Conservation (phyloP, 2,113 vertebrate genomes). For the Ceyx margarethae region DNA sequence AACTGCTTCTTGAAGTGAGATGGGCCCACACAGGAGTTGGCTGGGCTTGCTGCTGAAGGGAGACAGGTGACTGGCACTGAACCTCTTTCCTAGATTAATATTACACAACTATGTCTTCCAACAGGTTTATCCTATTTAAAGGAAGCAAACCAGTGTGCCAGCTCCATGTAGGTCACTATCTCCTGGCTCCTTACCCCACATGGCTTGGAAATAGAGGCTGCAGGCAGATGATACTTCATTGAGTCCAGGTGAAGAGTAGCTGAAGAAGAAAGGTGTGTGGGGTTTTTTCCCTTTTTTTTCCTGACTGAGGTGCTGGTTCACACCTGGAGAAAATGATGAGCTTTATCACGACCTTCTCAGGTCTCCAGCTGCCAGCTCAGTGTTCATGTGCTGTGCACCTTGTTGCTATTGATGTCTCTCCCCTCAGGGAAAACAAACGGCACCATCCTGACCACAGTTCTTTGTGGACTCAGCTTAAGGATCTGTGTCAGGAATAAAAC, state of each 20-base stretch:
- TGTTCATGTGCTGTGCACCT: background rate
- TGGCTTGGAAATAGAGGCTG: background rate
- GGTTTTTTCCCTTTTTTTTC: background rate
- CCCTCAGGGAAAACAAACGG: accelerated
- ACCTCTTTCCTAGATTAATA: background rate
- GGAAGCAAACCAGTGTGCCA: background rate
- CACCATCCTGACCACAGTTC: background rate
- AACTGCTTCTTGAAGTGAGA: background rate
- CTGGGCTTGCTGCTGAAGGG: background rate
- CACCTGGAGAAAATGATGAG: background rate
- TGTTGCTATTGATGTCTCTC: background rate
- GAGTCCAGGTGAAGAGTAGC: background rate
- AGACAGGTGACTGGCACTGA: background rate
- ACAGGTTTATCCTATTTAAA: background rate
- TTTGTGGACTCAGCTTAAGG: background rate
- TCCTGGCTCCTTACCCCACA: accelerated
- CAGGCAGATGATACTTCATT: background rate
- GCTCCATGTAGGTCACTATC: accelerated
- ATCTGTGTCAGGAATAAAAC: background rate
- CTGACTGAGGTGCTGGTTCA: background rate
- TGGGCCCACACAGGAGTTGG: accelerated
- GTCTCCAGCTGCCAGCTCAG: background rate
- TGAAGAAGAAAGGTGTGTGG: background rate
- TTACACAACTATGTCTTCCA: background rate
- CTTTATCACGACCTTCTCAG: background rate